Evolutionary conservation across 2,888 invertebrate genomes (phyloP).

Genomic region (Oligia strigilis): DNA sequence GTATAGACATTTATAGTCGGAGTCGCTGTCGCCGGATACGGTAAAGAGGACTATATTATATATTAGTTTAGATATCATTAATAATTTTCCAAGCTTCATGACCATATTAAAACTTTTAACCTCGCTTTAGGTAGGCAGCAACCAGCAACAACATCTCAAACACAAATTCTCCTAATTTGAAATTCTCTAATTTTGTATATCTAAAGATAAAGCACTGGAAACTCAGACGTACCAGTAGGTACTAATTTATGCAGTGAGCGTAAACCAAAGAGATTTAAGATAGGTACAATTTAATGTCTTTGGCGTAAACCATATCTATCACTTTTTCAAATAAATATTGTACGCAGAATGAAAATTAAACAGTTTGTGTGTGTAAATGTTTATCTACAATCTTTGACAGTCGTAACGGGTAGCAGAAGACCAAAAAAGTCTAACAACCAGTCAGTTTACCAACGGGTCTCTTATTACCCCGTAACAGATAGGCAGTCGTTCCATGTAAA

Average conservation of each 20-base stretch:
- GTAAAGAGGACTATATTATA: no score
- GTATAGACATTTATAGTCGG: no score
- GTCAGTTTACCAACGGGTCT: no score
- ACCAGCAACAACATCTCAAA: conserved; percentile 12
- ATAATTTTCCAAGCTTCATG: background rate
- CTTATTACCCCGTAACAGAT: no score
- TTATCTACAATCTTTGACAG: background rate
- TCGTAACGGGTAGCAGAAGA: background rate
- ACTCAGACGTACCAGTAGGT: conserved; percentile 2
- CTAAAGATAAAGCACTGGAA: conserved; percentile 23
- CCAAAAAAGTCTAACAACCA: no score
- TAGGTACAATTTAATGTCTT: no score
- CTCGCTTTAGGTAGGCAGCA: background rate
- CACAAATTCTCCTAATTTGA: conserved; percentile 18
- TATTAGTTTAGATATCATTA: background rate
- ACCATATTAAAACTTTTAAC: background rate
- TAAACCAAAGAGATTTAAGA: conserved; percentile 22
- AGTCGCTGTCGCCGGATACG: no score
- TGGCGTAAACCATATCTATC: no score
- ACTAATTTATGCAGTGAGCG: conserved; percentile 44
- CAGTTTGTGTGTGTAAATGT: background rate
- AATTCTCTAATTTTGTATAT: conserved; percentile 14
- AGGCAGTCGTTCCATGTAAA: no score
- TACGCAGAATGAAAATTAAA: conserved; percentile 47
- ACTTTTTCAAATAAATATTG: conserved; percentile 37